Percentiles rank a stretch among this genome's conserved stretches.
phyloP scores from a whole-genome alignment of 30 jellyfish, hydroid and myxozoan genomes.

The Aurelia sp. region DNA sequence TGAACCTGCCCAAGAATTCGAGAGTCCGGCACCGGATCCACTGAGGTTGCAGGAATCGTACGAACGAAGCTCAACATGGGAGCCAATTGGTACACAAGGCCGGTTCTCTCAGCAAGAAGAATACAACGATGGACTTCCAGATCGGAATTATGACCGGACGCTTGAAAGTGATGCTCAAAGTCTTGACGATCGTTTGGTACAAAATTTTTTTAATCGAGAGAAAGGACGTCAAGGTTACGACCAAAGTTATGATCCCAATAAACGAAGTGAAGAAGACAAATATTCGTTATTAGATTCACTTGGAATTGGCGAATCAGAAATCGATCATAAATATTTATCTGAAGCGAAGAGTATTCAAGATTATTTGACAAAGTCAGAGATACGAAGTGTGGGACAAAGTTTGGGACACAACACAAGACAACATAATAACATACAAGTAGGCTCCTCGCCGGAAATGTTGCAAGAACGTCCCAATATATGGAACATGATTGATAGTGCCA shows the following conservation, averaged over 20 bases:
- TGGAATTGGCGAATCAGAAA: constrained; percentile 64
- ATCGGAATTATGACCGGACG: constrained; percentile 66
- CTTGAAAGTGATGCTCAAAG: constrained; percentile 60
- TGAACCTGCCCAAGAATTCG: constrained; percentile 10
- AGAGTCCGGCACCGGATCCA: constrained; percentile 66
- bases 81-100: constrained; percentile 53
- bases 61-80: constrained; percentile 76
- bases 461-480: constrained; percentile 57
- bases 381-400: constrained; percentile 21
- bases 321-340: constrained; percentile 42
- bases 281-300: constrained; percentile 39
- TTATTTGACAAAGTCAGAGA: constrained; percentile 30
- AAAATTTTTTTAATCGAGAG: constrained; percentile 39
- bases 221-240: neutral
- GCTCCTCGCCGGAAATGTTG: constrained; percentile 60
- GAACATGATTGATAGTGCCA: constrained; percentile 70
- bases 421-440: constrained; percentile 58
- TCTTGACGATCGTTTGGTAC: constrained; percentile 54
- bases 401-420: constrained; percentile 53
- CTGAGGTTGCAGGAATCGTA: constrained; percentile 45
- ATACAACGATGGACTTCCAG: constrained; percentile 63
- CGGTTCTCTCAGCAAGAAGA: constrained; percentile 53
- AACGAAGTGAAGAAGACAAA: constrained; percentile 4
- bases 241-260: neutral
- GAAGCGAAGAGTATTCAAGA: constrained; percentile 67